Evolutionary conservation across 2,797 vertebrate genomes (phyloP).

Genomic region (Rhinogobio ventralis): DNA sequence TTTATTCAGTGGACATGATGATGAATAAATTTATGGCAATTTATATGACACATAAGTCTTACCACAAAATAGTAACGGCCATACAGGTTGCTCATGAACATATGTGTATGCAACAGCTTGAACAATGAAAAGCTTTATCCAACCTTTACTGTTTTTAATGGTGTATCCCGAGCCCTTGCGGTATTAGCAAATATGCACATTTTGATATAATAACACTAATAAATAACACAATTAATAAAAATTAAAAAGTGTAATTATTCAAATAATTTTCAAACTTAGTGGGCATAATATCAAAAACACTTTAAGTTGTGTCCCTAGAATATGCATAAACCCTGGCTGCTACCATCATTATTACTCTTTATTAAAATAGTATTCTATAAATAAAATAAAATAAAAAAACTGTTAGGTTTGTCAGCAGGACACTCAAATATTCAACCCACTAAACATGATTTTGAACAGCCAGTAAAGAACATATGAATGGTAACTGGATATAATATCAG

Average conservation of each 20-base stretch:
- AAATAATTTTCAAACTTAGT: neutral
- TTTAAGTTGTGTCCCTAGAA: neutral
- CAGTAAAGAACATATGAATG: neutral
- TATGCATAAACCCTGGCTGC: neutral
- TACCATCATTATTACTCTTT: neutral
- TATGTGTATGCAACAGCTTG: neutral
- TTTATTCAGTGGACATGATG: constrained; percentile 15
- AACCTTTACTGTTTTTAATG: neutral
- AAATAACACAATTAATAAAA: neutral
- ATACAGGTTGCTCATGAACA: neutral
- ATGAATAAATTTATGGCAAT: neutral
- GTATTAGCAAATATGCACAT: neutral
- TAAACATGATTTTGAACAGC: neutral
- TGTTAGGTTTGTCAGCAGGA: neutral
- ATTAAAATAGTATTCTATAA: neutral
- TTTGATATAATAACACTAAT: neutral
- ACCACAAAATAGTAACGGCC: neutral
- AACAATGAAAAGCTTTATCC: neutral
- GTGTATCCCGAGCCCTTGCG: no score
- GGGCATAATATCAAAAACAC: neutral
- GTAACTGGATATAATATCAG: neutral
- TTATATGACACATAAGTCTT: neutral
- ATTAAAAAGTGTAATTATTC: neutral
- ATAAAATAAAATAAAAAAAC: neutral
- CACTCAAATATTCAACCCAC: neutral